These are phyloP conservation scores for Ptilonorhynchus violaceus DNA, from an alignment of 2,113 vertebrate species.

Conservation along the genomic window DNA sequence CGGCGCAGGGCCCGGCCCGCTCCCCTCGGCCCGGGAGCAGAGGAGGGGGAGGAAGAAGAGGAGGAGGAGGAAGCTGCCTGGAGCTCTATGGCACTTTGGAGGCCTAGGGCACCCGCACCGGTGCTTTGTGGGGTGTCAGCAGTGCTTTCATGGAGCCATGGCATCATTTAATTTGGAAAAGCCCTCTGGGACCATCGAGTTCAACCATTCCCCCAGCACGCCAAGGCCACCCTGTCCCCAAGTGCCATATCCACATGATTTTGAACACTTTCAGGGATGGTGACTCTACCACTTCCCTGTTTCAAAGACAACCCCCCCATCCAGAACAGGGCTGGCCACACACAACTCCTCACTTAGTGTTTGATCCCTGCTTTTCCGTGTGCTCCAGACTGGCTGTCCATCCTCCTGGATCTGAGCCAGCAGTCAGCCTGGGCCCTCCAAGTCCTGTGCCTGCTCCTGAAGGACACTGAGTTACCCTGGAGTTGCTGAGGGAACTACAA, in stretches of 20 bases:
- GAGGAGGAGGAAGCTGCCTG: neutral
- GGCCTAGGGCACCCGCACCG: too few relatives aligned
- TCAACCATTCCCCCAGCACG: accelerated
- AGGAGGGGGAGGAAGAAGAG: neutral
- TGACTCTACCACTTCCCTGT: neutral
- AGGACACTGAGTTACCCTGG: neutral
- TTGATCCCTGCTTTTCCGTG: neutral
- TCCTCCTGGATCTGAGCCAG: neutral
- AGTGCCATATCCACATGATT: neutral
- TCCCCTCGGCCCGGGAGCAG: neutral
- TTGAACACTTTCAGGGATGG: too few relatives aligned
- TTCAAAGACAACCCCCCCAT: neutral
- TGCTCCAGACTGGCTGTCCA: neutral
- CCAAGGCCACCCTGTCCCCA: neutral
- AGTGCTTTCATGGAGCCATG: neutral
- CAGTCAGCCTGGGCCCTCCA: neutral
- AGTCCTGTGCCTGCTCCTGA: neutral
- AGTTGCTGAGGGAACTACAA: neutral
- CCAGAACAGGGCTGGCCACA: neutral
- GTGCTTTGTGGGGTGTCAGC: neutral
- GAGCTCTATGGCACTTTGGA: neutral
- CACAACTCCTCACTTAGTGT: accelerated
- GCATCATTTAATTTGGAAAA: neutral
- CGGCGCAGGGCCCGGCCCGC: neutral
- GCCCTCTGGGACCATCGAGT: too few relatives aligned